Base-by-base conservation (phyloP, 2,797 vertebrate genomes). In the Gallinago nigripennis region DNA sequence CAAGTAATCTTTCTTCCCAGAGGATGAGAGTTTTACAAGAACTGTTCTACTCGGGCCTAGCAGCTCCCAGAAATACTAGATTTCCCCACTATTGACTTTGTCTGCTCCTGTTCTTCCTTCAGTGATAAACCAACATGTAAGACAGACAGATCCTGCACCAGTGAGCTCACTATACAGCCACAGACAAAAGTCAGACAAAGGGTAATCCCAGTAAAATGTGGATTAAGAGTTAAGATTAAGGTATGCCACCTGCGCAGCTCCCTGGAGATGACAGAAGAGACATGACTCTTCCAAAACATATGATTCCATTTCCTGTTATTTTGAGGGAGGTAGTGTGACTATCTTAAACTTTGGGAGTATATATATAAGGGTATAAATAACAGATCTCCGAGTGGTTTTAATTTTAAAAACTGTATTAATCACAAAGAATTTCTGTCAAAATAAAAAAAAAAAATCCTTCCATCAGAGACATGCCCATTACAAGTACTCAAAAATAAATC, bases 401-500 rank as follows among this genome's bases (percentile, higher is more conserved):
- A 75, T 88, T 86, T 88, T 20, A 33, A 53, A 88, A 27, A 28
- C 70, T 48, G 15, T 79, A 39, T 35, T 90, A 70, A 88, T 83
- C 23, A 58, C 48, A 66, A 51, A 70, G 25, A 69, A 64, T 60
- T 87, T 80, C 8, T 87, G 14, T 53, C 2, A 12, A 21, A 33
- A 33, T 33, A 33, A 61, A 73, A 50, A 43, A 46, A 33, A 43
- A 16, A 41, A n/a, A 31, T 54, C 24, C 20, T 88, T 76, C 70
- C 9, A 4, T 41, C 45, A 68, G 70, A 61, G 37, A 37, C 39
- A 12, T 9, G 33, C 68, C 64, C 68, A n/a, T 75, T 69, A 51
- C 53, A 80, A 72, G 50, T 69, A 61, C 30, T 86, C 82, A 80
- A 61, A 93, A 91, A 80, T 46, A 93, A 86, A 82, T 82, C 24